A percentile compares a stretch with the other conserved stretches of the same genome.
Evolutionary conservation across 2,113 vertebrate species (phyloP).

Genomic region (Thamnaconus septentrionalis): DNA sequence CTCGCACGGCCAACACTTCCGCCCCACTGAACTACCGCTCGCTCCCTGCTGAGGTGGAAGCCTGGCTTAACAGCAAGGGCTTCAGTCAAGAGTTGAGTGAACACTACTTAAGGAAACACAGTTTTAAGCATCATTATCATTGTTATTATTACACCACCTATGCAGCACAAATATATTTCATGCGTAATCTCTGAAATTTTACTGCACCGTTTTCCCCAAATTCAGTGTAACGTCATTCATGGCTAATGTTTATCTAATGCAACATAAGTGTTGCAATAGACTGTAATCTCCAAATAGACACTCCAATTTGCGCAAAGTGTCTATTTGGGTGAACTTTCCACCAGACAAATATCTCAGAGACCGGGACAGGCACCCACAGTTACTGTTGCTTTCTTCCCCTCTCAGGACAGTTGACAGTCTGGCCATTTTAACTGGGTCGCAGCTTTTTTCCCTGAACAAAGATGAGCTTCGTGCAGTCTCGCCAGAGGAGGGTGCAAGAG

Average conservation of each 20-base stretch:
- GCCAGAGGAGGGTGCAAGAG: slow-evolving; percentile 69
- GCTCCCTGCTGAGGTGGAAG: slow-evolving; percentile 67
- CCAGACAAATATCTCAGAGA: too few species aligned
- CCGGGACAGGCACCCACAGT: too few species aligned
- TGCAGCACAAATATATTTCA: background rate
- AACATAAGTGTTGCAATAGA: background rate
- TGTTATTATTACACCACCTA: background rate
- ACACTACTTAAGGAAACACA: background rate
- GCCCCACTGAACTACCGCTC: slow-evolving; percentile 70
- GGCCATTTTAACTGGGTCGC: slow-evolving; percentile 70
- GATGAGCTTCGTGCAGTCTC: slow-evolving; percentile 68
- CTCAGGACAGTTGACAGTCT: slow-evolving; percentile 68
- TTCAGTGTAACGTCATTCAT: background rate
- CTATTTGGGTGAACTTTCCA: too few species aligned
- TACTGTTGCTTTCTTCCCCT: slow-evolving; percentile 1
- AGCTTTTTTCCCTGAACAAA: slow-evolving; percentile 77
- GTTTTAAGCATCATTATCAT: background rate
- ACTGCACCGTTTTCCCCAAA: too few species aligned
- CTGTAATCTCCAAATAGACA: too few species aligned
- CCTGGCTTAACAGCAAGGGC: slow-evolving; percentile 82
- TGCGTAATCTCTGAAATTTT: background rate
- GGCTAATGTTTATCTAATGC: background rate
- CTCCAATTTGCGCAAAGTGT: too few species aligned
- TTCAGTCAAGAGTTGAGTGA: slow-evolving; percentile 75
- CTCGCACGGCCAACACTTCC: slow-evolving; percentile 53